Base-by-base conservation (phyloP, 2,113 vertebrate species). In the Hemichromis elongatus region DNA sequence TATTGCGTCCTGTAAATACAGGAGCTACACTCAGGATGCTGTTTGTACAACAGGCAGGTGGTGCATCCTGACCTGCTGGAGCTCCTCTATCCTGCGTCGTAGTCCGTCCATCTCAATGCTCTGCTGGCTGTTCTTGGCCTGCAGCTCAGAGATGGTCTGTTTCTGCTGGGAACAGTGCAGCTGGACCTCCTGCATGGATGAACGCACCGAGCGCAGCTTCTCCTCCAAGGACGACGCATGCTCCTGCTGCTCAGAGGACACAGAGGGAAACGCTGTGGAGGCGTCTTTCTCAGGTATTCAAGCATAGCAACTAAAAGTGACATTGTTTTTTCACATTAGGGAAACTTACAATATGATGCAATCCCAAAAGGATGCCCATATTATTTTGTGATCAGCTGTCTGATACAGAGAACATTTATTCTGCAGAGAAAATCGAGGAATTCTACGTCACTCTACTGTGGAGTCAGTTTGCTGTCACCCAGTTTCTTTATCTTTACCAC, bases 131-230 rank as follows among this genome's bases (percentile, higher is more conserved):
- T 93, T 96, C 90, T 94, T 96, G 7, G 95, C 95, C 63, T 98
- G 97, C 42, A 97, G 95, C 45, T 99, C 97, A 0, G 94, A 93
- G 79, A 97, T 91, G 18, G 78, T 90, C 83, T 98, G 97, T 45
- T 97, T 97, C 93, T 99, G 98, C 94, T 97, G 97, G 73, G 97
- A 89, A 88, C 96, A 97, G 88, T 96, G 94, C 13, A 92, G 92
- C 94, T 98, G 97, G 16, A 96, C 94, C 92, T 98, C 97, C 12
- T 99, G 97, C 13, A 97, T 92, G 0, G 97, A 96, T 87, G 96
- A 96, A 0, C 95, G 95, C 87, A 96, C 68, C 7, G 95, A 92
- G 54, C 96, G 95, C 42, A 99, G 93, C 95, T 98, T 99, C 94
- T 99, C 98, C 91, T 98, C 97, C 47, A 98, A 79, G 28, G 96